Evolutionary conservation across 2,797 vertebrate species (phyloP).

Genomic region (Bradypodion ventrale): DNA sequence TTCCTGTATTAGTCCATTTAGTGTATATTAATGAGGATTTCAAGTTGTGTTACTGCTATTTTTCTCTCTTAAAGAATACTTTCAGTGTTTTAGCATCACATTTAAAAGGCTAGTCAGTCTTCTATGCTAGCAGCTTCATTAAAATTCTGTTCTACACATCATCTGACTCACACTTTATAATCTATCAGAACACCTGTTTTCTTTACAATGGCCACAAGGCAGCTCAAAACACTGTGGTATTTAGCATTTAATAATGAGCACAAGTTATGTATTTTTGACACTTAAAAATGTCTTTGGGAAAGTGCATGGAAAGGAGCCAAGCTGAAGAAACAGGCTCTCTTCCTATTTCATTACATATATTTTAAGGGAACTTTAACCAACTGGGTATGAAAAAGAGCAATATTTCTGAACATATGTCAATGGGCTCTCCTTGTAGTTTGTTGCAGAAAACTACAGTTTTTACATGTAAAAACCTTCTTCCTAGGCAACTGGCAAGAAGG

Average conservation of each 20-base stretch:
- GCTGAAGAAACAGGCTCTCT: conserved; percentile 76
- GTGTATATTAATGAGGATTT: conserved; percentile 74
- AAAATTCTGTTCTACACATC: conserved; percentile 82
- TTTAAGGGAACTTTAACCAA: conserved; percentile 69
- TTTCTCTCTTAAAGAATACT: conserved; percentile 76
- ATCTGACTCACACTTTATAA: conserved; percentile 85
- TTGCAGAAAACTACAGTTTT: conserved; percentile 34
- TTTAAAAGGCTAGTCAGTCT: conserved; percentile 82
- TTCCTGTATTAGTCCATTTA: conserved; percentile 58
- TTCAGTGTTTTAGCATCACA: conserved; percentile 78
- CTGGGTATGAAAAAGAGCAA: conserved; percentile 48
- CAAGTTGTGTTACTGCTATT: conserved; percentile 70
- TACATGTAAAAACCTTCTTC: conserved; percentile 51
- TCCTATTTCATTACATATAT: conserved; percentile 63
- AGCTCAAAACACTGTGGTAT: conserved; percentile 86
- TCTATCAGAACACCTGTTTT: conserved; percentile 88
- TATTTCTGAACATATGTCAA: conserved; percentile 50
- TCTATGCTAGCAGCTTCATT: conserved; percentile 77
- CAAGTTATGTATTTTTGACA: conserved; percentile 85
- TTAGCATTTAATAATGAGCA: conserved; percentile 87
- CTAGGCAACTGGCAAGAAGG: conserved; percentile 51
- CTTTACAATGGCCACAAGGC: conserved; percentile 87
- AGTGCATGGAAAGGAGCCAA: conserved; percentile 72
- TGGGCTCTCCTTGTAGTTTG: conserved; percentile 35
- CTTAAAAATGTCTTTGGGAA: conserved; percentile 83